Percentiles rank a stretch among this genome's conserved stretches.
Evolutionary conservation across 1,140 invertebrate genomes (phyloP).

Genomic region (Sinonovacula constricta): DNA sequence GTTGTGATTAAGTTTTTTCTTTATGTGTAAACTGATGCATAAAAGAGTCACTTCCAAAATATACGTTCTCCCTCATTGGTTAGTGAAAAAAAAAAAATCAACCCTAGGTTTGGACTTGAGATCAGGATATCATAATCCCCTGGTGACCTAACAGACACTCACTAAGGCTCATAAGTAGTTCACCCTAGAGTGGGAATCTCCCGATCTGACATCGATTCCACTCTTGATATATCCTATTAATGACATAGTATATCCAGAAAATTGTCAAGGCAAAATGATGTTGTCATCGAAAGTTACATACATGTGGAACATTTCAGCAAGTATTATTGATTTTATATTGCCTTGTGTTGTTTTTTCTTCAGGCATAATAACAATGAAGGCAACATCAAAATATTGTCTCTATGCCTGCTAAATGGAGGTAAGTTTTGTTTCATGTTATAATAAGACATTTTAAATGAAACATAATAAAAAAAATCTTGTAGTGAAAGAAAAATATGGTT

Average conservation of each 20-base stretch:
- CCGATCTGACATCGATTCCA: neutral
- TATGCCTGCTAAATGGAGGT: slow-evolving; percentile 76
- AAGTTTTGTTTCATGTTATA: slow-evolving; percentile 3
- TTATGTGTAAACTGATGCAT: too few relatives aligned
- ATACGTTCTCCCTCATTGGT: too few relatives aligned
- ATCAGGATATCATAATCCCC: too few relatives aligned
- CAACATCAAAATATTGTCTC: slow-evolving; percentile 51
- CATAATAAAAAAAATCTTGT: too few relatives aligned
- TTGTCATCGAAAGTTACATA: slow-evolving; percentile 12
- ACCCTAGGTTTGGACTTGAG: too few relatives aligned
- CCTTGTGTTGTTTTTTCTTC: neutral
- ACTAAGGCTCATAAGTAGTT: too few relatives aligned
- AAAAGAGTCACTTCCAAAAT: too few relatives aligned
- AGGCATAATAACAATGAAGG: slow-evolving; percentile 50
- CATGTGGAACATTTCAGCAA: neutral
- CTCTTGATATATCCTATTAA: neutral
- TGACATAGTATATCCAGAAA: too few relatives aligned
- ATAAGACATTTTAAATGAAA: neutral
- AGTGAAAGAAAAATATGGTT: too few relatives aligned
- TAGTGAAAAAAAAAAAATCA: too few relatives aligned
- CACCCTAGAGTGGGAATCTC: neutral
- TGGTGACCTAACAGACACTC: too few relatives aligned
- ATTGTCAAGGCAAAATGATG: neutral
- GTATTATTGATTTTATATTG: neutral
- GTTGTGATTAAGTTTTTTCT: too few relatives aligned